These are phyloP conservation scores for Equus przewalskii DNA, from an alignment of 2,113 vertebrate species.

Conservation along the genomic window DNA sequence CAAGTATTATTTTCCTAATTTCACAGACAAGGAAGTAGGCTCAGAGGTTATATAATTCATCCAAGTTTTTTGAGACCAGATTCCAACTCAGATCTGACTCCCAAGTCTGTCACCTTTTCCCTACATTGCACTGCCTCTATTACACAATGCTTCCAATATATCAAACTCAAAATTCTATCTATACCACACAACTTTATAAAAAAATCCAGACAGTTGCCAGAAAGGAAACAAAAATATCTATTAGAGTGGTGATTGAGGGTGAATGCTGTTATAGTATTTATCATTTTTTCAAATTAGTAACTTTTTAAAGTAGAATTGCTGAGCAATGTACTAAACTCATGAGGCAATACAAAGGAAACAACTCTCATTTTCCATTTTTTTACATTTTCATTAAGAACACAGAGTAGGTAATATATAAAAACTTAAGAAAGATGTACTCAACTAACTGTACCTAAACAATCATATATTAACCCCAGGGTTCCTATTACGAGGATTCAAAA, in stretches of 20 bases:
- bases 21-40: not conserved
- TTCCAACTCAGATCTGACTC: slow-evolving; percentile 44
- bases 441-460: slow-evolving; percentile 19
- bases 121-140: not conserved
- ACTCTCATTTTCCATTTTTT: not conserved
- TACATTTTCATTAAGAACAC: slow-evolving; percentile 35
- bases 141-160: slow-evolving; percentile 6
- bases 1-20: slow-evolving; percentile 9
- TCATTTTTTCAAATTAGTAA: slow-evolving; percentile 7
- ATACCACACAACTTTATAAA: not conserved
- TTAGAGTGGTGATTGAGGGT: not conserved
- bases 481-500: slow-evolving; percentile 51
- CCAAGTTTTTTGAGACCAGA: slow-evolving; percentile 40
- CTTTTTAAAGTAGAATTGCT: slow-evolving; percentile 29
- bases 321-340: slow-evolving; percentile 15
- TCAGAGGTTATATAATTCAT: slow-evolving; percentile 20
- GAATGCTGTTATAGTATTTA: slow-evolving; percentile 28
- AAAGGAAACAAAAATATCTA: slow-evolving; percentile 59
- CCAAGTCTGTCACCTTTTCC: slow-evolving; percentile 15
- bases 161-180: slow-evolving; percentile 2
- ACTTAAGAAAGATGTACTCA: slow-evolving; percentile 29
- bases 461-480: not conserved
- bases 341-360: not conserved
- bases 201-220: not conserved
- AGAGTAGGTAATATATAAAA: slow-evolving; percentile 51